Evolutionary conservation across 2,888 invertebrate genomes (phyloP), one percentile per base, ranked within the genome.

Genomic region (Rhimphoctona megacephalus): DNA sequence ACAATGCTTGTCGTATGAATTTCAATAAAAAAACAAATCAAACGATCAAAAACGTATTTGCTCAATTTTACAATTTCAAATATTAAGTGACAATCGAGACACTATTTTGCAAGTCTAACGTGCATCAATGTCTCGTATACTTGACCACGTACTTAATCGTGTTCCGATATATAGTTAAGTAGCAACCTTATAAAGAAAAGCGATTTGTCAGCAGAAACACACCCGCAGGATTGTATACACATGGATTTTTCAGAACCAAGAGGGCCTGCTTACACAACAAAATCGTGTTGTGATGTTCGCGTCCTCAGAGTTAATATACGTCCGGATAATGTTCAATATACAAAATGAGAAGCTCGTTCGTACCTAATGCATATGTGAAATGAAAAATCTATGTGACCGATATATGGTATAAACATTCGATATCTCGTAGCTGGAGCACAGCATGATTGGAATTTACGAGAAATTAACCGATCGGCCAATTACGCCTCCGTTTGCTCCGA

Each of bases 401-500:
- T 69, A 25, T 30, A 54, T 39, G 19, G 3, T 52, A 30, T n/a
- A 54, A 64, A 25, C 36, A 52, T 49, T 25, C 39, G 52, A 72
- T 64, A 70, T 70, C 64, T 54, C 36, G 64, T 43, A 43, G 73
- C 49, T 17, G 52, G 19, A 67, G 78, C 54, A 52, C 78, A 52
- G 81, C 78, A 69, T 67, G 78, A 66, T 39, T 72, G 86, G 89
- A 90, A 89, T 91, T 90, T 89, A 91, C 89, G 91, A 89, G 90
- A 91, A 92, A 90, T 92, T 92, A 91, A 92, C 89, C 90, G 90
- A 92, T 91, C 90, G 91, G 87, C 89, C 91, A 92, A 92, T 92
- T 92, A 92, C 89, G 88, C 87, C 90, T 84, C 85, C 85, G 89
- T 84, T 78, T 74, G 86, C 78, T 61, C 61, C 85, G 88, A 89